Evolutionary conservation across 1,140 invertebrate species (phyloP).

Genomic region (Dinoponera quadriceps): DNA sequence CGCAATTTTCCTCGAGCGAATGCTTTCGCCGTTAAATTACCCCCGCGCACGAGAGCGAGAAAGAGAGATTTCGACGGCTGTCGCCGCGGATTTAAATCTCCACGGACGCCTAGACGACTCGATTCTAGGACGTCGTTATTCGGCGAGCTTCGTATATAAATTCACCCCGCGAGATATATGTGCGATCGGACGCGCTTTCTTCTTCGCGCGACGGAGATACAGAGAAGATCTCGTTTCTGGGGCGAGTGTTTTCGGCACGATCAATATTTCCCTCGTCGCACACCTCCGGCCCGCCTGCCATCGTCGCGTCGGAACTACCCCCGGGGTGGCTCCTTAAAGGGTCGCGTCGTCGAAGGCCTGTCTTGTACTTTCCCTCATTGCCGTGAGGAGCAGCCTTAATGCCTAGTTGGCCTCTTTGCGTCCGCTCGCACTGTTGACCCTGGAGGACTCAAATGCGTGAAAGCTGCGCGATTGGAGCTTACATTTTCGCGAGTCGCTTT

Average conservation of each 20-base stretch:
- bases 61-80: conserved; percentile 27
- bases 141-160: background rate
- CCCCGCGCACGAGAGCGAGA: conserved; percentile 27
- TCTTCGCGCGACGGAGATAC: background rate
- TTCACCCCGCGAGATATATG: background rate
- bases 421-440: conserved; percentile 30
- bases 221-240: conserved; percentile 35
- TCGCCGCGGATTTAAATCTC: conserved; percentile 36
- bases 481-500: background rate
- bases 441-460: conserved; percentile 36
- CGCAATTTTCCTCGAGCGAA: conserved; percentile 52
- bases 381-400: conserved; percentile 18
- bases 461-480: conserved; percentile 36
- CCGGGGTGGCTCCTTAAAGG: conserved; percentile 38
- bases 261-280: conserved; percentile 66
- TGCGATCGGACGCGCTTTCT: background rate
- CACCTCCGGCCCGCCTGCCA: background rate
- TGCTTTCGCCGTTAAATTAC: conserved; percentile 34
- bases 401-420: conserved; percentile 40
- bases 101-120: background rate
- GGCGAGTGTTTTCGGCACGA: conserved; percentile 71
- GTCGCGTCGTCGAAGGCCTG: conserved; percentile 40
- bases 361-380: conserved; percentile 36
- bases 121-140: conserved; percentile 27
- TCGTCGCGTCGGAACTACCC: background rate